Base-by-base conservation (phyloP, 1,140 invertebrate genomes). In the Planococcus citri region DNA sequence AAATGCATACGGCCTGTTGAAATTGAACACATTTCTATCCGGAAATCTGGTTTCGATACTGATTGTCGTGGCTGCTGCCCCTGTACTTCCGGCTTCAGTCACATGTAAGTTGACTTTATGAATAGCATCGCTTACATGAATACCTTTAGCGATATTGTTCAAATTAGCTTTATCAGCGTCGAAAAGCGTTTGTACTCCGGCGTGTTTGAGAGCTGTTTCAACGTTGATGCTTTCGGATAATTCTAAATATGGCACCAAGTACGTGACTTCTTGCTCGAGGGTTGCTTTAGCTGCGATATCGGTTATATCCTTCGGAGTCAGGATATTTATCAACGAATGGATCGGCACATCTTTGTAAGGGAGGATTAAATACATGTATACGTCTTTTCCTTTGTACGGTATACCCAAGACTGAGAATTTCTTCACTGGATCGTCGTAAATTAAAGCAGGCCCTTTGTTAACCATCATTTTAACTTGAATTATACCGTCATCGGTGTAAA, bases 1-100 rank as follows among this genome's bases (percentile, higher is more conserved):
- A 75, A 91, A 90, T 20, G 87, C 78, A 76, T 92, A 92, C 0
- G 90, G 90, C 61, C 86, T 83, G 74, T 91, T 84, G 1, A 84
- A 85, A 27, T 84, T 79, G 69, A 92, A 85, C 20, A 77, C 77
- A 24, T 82, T 80, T 29, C 78, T 78, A 0, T 83, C 84, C 24
- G 78, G 79, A 27, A 64, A 64, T 64, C 25, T 22, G 70, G 83
- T 80, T 9, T 81, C 78, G 29, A 87, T 72, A 27, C 79, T 74
- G 0, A 85, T 79, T 0, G 79, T 75, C 0, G 86, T 87, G 0
- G 82, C 81, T 0, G 87, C 86, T 0, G 86, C 85, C 1, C 86
- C 86, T 74, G 87, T 85, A 0, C 88, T 89, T n/a, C 88, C 88
- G 58, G 81, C 81, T 76, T 90, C 88, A n/a, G 85, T 86, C 1